Evolutionary conservation across 2,888 invertebrate species (phyloP), one percentile per base, ranked within the genome.

Genomic region (Corbicula japonica): DNA sequence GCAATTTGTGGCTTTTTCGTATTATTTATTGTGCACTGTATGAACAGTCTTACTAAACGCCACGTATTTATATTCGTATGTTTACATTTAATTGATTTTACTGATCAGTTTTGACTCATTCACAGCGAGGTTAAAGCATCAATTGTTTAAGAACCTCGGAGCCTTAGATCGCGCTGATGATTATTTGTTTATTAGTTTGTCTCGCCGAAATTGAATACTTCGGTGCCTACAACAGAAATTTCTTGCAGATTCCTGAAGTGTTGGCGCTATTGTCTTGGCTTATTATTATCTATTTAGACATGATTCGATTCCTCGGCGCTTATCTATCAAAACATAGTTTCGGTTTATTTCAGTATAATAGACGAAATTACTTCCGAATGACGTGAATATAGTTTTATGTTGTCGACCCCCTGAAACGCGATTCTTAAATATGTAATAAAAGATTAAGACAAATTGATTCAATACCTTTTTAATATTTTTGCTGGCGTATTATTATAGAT

Each of bases 161-260:
- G 71, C 71, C 71, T 28, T 30, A n/a, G n/a, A 54, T 54, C 66
- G 38, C 8, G 26, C 30, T 21, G 21, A 30, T 28, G 66, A 54
- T 66, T 41, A 41, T 26, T 35, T 65, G 58, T 56, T 72, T 72
- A 72, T 63, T 72, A 54, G 26, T 21, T n/a, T 44, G 72, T 65
- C 72, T 72, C 54, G 56, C 54, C 52, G 28, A 34, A 18, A 26
- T 23, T 54, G 54, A 66, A 66, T 41, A 38, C 54, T 41, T n/a
- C 54, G 66, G 54, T 66, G 66, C 66, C 54, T 8, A 28, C n/a
- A 54, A 12, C 26, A 23, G 26, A 21, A 66, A 52, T 52, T 52
- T 32, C 54, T 21, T 23, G 30, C 6, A 54, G 21, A n/a, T 38
- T 32, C 35, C n/a, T n/a, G n/a, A n/a, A n/a, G n/a, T n/a, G n/a